phyloP scores from a whole-genome alignment of 2,888 invertebrate species.

The Palloptera scutellata region DNA sequence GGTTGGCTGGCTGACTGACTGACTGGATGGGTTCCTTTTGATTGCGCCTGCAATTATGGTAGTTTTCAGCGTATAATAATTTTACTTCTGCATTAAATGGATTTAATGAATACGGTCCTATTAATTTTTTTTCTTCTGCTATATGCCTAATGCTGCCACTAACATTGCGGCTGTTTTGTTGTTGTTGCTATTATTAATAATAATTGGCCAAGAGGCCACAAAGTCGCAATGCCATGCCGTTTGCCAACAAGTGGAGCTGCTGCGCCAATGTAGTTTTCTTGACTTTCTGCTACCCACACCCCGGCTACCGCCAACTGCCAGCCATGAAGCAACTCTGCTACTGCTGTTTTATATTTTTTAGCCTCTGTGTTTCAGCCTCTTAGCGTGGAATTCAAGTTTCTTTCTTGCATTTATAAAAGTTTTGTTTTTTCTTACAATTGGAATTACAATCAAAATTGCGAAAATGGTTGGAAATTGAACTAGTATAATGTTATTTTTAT shows the following conservation, averaged over 20 bases:
- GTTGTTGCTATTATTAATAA: slow-evolving; percentile 35
- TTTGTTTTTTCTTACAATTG: slow-evolving; percentile 9
- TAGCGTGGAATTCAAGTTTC: too few relatives aligned
- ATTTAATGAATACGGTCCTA: slow-evolving; percentile 61
- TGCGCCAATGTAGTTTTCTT: slow-evolving; percentile 1
- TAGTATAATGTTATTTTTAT: slow-evolving; percentile 33
- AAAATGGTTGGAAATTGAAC: slow-evolving; percentile 38
- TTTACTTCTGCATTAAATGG: slow-evolving; percentile 59
- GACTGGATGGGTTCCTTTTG: slow-evolving; percentile 9
- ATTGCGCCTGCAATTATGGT: slow-evolving; percentile 55
- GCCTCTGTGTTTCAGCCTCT: neutral
- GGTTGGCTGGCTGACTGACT: neutral
- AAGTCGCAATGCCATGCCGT: slow-evolving; percentile 16
- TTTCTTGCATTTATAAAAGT: neutral
- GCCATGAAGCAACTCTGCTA: neutral
- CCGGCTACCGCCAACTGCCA: neutral
- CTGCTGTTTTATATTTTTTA: neutral
- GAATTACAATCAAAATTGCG: slow-evolving; percentile 23
- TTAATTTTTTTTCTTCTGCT: slow-evolving; percentile 46
- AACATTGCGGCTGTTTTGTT: slow-evolving; percentile 34
- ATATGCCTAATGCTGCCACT: slow-evolving; percentile 18
- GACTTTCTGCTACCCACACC: neutral
- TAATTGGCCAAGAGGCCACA: slow-evolving; percentile 27
- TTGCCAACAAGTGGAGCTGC: neutral
- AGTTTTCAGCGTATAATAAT: slow-evolving; percentile 55